phyloP scores from a whole-genome alignment of 2,888 invertebrate genomes.

The Anthophora plumipes region DNA sequence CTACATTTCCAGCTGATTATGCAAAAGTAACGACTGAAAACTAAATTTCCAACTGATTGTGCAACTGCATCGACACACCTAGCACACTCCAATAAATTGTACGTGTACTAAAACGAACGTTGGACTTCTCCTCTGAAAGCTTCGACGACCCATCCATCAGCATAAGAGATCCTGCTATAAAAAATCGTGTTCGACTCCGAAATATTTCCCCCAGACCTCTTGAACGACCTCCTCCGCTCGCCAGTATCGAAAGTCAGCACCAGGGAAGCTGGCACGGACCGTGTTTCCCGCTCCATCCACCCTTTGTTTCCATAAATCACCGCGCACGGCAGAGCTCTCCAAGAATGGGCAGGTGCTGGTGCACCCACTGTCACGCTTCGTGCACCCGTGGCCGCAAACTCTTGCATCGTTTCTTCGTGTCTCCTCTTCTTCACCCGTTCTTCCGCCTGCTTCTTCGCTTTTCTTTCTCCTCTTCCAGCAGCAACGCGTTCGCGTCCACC shows the following conservation, averaged over 20 bases:
- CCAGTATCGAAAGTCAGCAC: conserved; percentile 39
- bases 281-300: conserved; percentile 70
- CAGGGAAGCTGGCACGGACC: conserved; percentile 48
- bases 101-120: not conserved
- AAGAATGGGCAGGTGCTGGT: conserved; percentile 83
- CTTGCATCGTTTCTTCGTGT: conserved; percentile 68
- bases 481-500: too few species aligned
- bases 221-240: not conserved
- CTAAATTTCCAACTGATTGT: too few species aligned
- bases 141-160: not conserved
- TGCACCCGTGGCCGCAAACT: conserved; percentile 81
- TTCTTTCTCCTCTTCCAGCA: conserved; percentile 39
- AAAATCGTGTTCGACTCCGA: not conserved
- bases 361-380: conserved; percentile 84
- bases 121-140: not conserved
- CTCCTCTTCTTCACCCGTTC: conserved; percentile 41
- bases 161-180: not conserved
- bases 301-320: conserved; percentile 81
- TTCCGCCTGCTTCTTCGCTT: conserved; percentile 35
- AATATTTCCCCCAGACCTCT: conserved; percentile 19
- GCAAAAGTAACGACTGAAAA: too few species aligned
- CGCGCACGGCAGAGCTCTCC: conserved; percentile 67
- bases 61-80: too few species aligned
- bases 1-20: too few species aligned
- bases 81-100: too few species aligned